phyloP scores from a whole-genome alignment of 1,140 invertebrate genomes.

The Lanistes nyassanus region DNA sequence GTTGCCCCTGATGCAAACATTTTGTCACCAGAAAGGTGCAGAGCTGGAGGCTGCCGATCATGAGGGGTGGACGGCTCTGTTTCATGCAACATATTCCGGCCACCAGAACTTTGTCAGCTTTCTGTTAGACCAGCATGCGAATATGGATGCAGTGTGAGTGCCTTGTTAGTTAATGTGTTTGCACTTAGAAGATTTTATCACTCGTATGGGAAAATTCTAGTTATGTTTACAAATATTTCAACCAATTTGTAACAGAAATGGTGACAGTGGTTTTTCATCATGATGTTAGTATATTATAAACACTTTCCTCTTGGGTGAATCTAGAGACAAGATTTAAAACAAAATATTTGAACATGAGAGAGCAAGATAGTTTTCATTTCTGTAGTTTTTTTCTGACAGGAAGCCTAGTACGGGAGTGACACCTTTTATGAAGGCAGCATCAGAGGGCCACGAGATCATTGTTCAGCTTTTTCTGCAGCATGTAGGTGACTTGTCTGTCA shows the following conservation, averaged over 20 bases:
- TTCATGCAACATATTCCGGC: slow-evolving; percentile 67
- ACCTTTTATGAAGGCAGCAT: slow-evolving; percentile 68
- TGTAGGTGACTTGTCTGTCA: slow-evolving; percentile 50
- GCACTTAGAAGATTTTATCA: no score
- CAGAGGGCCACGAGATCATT: slow-evolving; percentile 69
- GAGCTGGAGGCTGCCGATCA: slow-evolving; percentile 63
- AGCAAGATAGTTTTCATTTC: no score
- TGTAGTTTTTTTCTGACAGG: slow-evolving; percentile 45
- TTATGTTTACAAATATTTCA: no score
- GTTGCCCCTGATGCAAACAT: no score
- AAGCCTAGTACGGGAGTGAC: slow-evolving; percentile 63
- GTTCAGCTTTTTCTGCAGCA: slow-evolving; percentile 66
- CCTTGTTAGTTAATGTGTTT: background rate
- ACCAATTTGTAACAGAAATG: no score
- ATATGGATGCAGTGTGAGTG: slow-evolving; percentile 64
- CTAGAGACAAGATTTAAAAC: no score
- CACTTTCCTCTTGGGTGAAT: no score
- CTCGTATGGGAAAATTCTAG: no score
- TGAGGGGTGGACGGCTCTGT: slow-evolving; percentile 66
- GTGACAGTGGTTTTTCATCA: no score
- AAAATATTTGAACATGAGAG: no score
- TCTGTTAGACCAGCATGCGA: slow-evolving; percentile 62
- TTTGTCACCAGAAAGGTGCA: slow-evolving; percentile 52
- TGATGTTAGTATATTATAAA: no score
- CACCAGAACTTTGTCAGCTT: slow-evolving; percentile 68